Conservation (phyloP, 2,797 vertebrate species). For the Platyrinchus mystaceus region DNA sequence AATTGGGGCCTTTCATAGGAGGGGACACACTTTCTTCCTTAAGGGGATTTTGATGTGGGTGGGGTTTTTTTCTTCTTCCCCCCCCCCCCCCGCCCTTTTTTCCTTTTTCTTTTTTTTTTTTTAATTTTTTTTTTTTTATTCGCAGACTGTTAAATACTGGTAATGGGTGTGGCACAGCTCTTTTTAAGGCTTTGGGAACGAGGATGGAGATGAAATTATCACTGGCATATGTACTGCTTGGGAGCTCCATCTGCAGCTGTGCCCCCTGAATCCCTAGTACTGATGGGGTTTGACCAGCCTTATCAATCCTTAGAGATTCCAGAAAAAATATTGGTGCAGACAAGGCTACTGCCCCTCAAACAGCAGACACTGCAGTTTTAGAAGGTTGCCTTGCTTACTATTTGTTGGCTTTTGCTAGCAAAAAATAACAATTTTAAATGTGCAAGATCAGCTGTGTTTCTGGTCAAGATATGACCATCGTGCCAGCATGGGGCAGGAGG, state of each 20-base stretch:
- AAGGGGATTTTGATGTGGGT: neutral
- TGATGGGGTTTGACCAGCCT: neutral
- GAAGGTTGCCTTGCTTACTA: neutral
- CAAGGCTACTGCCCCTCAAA: neutral
- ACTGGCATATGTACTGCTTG: rapidly evolving
- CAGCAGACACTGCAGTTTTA: neutral
- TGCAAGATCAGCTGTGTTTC: neutral
- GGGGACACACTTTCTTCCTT: neutral
- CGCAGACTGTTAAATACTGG: neutral
- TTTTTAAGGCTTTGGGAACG: neutral
- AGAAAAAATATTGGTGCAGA: neutral
- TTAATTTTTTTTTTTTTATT: neutral
- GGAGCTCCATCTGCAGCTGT: neutral
- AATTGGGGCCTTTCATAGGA: neutral
- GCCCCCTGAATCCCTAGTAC: neutral
- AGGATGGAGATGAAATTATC: neutral
- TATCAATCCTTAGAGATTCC: neutral
- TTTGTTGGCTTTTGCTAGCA: neutral
- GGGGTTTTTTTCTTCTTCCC: neutral
- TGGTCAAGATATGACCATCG: neutral
- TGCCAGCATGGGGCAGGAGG: neutral
- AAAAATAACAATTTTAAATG: neutral
- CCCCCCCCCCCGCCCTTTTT: too few species aligned
- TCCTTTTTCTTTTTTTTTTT: neutral
- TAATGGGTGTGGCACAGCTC: neutral